Conservation (phyloP, 2,113 vertebrate species). For the Gopherus flavomarginatus region DNA sequence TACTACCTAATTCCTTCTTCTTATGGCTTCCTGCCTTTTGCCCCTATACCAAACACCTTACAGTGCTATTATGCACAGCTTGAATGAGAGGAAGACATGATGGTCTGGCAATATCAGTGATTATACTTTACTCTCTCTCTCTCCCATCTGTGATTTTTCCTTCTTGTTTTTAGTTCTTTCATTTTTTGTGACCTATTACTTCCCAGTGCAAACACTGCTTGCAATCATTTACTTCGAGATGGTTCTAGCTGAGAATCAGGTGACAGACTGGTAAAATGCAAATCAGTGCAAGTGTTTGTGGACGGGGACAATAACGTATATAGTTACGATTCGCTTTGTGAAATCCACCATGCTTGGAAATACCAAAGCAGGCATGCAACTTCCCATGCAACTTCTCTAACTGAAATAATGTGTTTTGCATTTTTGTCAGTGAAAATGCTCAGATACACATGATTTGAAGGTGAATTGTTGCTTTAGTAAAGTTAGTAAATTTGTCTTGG, state of each 20-base stretch:
- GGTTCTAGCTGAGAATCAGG: constrained; percentile 21
- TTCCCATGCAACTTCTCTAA: neutral
- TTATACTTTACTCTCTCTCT: constrained; percentile 35
- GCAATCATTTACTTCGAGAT: constrained; percentile 44
- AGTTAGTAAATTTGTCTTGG: neutral
- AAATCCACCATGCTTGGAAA: constrained; percentile 22
- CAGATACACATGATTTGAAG: neutral
- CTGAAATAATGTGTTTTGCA: neutral
- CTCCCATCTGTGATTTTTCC: constrained; percentile 19
- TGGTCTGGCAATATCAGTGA: constrained; percentile 45
- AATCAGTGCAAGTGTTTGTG: constrained; percentile 10
- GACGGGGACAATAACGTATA: neutral
- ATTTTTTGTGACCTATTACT: constrained; percentile 9
- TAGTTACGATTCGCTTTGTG: neutral
- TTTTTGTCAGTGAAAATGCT: neutral
- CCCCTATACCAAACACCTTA: constrained; percentile 4
- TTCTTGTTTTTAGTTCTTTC: constrained; percentile 16
- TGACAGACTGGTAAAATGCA: constrained; percentile 9
- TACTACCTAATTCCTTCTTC: constrained; percentile 38
- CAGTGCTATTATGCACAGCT: constrained; percentile 42
- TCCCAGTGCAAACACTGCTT: constrained; percentile 30
- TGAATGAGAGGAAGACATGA: constrained; percentile 52
- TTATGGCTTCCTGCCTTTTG: constrained; percentile 39
- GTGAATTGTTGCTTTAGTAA: rapidly evolving
- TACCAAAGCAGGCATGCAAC: constrained; percentile 3